These are phyloP conservation scores for Andricus grossulariae DNA, from an alignment of 1,140 invertebrate genomes.

Conservation along the genomic window DNA sequence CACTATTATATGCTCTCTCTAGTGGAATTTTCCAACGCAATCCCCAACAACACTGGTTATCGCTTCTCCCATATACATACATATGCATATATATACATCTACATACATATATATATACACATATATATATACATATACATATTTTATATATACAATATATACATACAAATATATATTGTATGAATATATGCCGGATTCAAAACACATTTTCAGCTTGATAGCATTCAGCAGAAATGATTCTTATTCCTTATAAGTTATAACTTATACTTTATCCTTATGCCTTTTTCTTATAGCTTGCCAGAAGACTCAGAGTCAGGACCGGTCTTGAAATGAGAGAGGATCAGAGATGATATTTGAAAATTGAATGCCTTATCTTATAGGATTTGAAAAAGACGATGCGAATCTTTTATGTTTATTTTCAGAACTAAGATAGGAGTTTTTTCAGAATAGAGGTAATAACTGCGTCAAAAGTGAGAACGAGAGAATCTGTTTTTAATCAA, in stretches of 20 bases:
- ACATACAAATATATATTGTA: conserved; percentile 16
- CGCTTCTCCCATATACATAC: conserved; percentile 40
- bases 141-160: too few species aligned
- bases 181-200: too few species aligned
- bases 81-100: too few species aligned
- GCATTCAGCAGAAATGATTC: neutral
- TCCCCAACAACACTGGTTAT: conserved; percentile 37
- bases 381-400: neutral
- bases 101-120: too few species aligned
- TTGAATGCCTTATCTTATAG: neutral
- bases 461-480: too few species aligned
- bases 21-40: conserved; percentile 50
- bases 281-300: conserved; percentile 1
- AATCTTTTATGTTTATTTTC: neutral
- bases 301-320: neutral
- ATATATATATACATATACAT: too few species aligned
- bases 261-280: conserved; percentile 17
- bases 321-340: conserved; percentile 11
- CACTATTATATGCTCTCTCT: neutral
- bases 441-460: neutral
- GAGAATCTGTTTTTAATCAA: too few species aligned
- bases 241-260: conserved; percentile 11
- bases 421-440: neutral
- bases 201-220: conserved; percentile 18
- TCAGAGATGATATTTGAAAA: conserved; percentile 2